These are phyloP conservation scores for Oreocharis arfaki DNA, from an alignment of 2,113 vertebrate species.

Conservation along the genomic window DNA sequence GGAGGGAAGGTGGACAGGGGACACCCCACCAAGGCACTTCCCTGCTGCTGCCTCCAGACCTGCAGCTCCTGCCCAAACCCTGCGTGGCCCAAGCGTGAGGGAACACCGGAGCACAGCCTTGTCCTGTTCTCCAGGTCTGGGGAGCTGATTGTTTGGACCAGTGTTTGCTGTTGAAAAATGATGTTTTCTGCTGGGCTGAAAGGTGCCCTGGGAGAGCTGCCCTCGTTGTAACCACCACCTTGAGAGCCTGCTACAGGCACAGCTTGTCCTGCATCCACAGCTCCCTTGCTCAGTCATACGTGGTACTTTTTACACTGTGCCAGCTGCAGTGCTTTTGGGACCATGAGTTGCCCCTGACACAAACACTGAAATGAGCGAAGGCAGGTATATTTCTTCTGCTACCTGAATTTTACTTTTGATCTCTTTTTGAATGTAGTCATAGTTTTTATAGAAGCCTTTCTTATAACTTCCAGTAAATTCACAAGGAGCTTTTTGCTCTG, in stretches of 20 bases:
- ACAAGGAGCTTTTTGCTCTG: not conserved
- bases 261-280: not conserved
- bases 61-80: not conserved
- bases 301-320: not conserved
- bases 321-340: not conserved
- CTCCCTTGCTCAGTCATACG: not conserved
- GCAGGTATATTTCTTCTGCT: not conserved
- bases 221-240: not conserved
- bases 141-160: not conserved
- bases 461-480: not conserved
- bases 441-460: not conserved
- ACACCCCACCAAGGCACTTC: not conserved
- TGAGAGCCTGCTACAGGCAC: accelerated
- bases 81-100: accelerated
- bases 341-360: not conserved
- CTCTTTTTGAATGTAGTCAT: not conserved
- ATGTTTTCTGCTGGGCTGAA: not conserved
- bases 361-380: not conserved
- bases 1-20: not conserved
- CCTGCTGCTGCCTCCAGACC: not conserved
- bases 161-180: not conserved
- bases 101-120: accelerated
- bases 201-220: not conserved
- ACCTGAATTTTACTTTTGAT: not conserved
- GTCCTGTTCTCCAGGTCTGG: too few species aligned